These are phyloP conservation scores for Stichopus chloronotus DNA, from an alignment of 35 echinoderm and acorn worm genomes.

Conservation along the genomic window DNA sequence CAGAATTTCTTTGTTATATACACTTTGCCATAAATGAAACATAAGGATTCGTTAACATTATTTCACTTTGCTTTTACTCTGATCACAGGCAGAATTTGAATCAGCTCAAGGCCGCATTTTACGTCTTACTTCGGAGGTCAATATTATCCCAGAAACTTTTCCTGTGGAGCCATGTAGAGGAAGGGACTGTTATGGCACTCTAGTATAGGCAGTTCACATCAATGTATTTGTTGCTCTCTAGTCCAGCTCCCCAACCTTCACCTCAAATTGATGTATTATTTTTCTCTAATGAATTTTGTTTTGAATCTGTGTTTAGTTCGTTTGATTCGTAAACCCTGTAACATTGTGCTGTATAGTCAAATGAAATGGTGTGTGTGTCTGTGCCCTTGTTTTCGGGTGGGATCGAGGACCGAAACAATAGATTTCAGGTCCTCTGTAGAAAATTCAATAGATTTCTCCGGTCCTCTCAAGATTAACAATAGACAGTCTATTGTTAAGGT, in stretches of 20 bases:
- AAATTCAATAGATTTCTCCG: too few relatives aligned
- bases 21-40: too few relatives aligned
- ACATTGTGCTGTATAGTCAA: too few relatives aligned
- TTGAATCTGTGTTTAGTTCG: neutral
- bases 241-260: neutral
- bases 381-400: too few relatives aligned
- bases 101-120: neutral
- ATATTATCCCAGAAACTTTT: constrained; percentile 19
- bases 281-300: neutral
- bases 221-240: neutral
- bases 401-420: too few relatives aligned
- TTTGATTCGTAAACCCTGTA: too few relatives aligned
- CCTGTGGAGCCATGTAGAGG: neutral
- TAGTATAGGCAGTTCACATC: neutral
- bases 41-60: neutral
- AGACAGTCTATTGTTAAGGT: too few relatives aligned
- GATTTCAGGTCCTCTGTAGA: too few relatives aligned
- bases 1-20: too few relatives aligned
- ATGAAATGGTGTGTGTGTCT: too few relatives aligned
- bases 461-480: too few relatives aligned
- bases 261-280: neutral
- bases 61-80: neutral
- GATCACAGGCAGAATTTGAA: neutral
- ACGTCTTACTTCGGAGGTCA: constrained; percentile 19
- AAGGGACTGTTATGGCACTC: neutral